These are phyloP conservation scores for Sanderia malayensis DNA, from an alignment of 30 jellyfish, hydroid and myxozoan species.

Conservation along the genomic window DNA sequence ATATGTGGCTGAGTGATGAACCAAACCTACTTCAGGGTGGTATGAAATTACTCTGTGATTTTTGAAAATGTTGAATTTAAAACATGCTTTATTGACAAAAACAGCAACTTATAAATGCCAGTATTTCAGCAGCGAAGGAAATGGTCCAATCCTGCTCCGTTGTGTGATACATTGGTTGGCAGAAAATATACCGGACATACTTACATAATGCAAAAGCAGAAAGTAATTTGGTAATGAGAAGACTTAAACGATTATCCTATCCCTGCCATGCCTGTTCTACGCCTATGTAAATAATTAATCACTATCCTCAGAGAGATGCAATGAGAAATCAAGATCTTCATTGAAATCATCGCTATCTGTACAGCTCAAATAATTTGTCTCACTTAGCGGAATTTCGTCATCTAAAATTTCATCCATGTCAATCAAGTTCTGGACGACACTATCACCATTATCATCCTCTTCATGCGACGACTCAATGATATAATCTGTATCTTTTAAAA, in stretches of 20 bases:
- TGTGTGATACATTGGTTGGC: background rate
- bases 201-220: no score
- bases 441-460: background rate
- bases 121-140: slow-evolving; percentile 2
- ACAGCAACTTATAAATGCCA: background rate
- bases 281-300: background rate
- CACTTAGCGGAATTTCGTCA: background rate
- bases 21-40: slow-evolving; percentile 1
- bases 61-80: background rate
- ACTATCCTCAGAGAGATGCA: background rate
- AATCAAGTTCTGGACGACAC: background rate
- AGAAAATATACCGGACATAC: no score
- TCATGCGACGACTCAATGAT: background rate
- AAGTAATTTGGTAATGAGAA: no score
- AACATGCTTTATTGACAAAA: background rate
- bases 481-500: background rate
- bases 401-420: background rate
- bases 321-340: no score
- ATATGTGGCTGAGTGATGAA: background rate
- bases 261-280: no score
- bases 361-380: background rate
- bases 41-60: background rate
- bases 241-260: no score
- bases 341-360: background rate
- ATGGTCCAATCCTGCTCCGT: background rate